Conservation (phyloP, 37 sponge, comb jelly and placozoan genomes). For the Cliona cf. orientalis region DNA sequence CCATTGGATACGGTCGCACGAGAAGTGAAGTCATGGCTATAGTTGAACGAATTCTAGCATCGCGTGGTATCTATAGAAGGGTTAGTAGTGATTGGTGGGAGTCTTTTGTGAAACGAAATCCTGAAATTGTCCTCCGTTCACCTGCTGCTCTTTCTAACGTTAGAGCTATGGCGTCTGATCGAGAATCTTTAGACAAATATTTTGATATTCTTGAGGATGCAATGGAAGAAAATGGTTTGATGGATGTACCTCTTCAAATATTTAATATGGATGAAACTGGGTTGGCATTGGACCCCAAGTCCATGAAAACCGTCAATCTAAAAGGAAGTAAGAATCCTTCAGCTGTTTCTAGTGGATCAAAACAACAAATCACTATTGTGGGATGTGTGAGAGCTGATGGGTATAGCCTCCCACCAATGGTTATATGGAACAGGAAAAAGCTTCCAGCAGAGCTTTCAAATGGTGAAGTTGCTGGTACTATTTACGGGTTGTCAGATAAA, state of each 20-base stretch:
- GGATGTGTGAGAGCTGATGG: conserved; percentile 61
- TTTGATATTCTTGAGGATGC: conserved; percentile 21
- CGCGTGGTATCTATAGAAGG: conserved; percentile 8
- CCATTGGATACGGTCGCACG: no score
- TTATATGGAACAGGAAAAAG: conserved; percentile 38
- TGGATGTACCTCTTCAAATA: conserved; percentile 16
- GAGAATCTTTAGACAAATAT: conserved; percentile 1
- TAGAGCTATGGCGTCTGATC: conserved; percentile 11
- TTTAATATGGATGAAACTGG: conserved; percentile 57
- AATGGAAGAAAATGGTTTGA: conserved; percentile 19
- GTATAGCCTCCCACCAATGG: conserved; percentile 45
- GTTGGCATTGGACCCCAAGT: conserved; percentile 11
- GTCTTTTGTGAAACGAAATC: conserved; percentile 9
- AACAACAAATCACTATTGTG: conserved; percentile 60
- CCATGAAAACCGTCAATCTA: conserved; percentile 4
- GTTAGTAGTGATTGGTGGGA: conserved; percentile 55
- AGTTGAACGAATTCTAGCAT: no score
- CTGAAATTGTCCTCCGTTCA: background rate
- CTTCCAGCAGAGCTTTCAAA: background rate
- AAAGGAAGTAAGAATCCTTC: background rate
- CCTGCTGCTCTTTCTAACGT: background rate
- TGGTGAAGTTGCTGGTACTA: conserved; percentile 66
- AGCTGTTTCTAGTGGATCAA: conserved; percentile 8
- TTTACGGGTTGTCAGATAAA: conserved; percentile 52
- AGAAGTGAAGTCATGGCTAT: no score